Evolutionary conservation across 2,888 invertebrate species (phyloP), one percentile per base, ranked within the genome.

Genomic region (Erebia epiphron): DNA sequence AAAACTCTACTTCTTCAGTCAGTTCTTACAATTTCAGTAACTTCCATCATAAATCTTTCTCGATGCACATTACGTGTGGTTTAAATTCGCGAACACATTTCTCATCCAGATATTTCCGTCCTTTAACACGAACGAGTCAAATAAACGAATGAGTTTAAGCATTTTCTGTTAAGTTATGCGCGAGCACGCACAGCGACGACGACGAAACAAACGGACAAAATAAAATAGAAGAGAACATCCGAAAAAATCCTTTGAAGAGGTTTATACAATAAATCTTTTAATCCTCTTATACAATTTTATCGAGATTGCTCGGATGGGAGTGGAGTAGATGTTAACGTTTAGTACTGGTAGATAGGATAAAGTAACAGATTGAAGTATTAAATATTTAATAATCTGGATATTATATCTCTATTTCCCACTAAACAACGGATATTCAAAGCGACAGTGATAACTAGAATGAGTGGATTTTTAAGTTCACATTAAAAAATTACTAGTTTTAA

Each of bases 201-300:
- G 83, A 84, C 83, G 84, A 85, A 84, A 84, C 83, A 86, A 83
- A 86, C 84, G 80, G 77, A 85, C 86, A 85, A 87, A 88, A 89
- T 89, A 89, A 89, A 91, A 88, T 82, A 84, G 84, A 62, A 21
- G 46, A 62, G 85, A 83, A 84, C 87, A 86, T 82, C 86, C 87
- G 78, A 88, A 89, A 90, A 87, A 88, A 89, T 86, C 86, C 90
- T 88, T 86, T 86, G 83, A 87, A 84, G 83, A 86, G 87, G 88
- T 90, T 90, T 86, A 86, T 86, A 86, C 86, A 83, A 88, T 90
- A 90, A 92, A 91, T 91, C 90, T 87, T 89, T 87, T 92, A 91
- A 92, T 91, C 91, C 87, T 88, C 89, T 90, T 89, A 90, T 85
- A 89, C 87, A 89, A 90, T 91, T 91, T 89, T 89, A 90, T 90